Evolutionary conservation across 1,140 invertebrate genomes (phyloP).

Genomic region (Achroia grisella): DNA sequence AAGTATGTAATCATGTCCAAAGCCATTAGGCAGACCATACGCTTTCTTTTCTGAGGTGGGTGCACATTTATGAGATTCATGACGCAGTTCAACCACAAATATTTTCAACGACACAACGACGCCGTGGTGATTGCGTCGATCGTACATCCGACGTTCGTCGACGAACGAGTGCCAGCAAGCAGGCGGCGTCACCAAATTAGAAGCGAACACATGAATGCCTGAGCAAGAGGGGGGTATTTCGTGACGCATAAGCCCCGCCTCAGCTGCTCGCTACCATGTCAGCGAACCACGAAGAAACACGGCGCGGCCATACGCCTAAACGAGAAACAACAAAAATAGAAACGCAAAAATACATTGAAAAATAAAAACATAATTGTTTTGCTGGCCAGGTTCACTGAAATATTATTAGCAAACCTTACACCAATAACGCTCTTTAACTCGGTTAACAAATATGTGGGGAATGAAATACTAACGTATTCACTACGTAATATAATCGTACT

Average conservation of each 20-base stretch:
- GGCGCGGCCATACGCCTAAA: slow-evolving; percentile 28
- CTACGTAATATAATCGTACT: no score
- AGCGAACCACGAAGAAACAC: slow-evolving; percentile 40
- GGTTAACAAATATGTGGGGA: no score
- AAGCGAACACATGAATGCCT: slow-evolving; percentile 31
- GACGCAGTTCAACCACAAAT: neutral
- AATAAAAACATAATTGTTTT: slow-evolving; percentile 1
- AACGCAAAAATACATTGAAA: slow-evolving; percentile 11
- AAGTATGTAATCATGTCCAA: slow-evolving; percentile 1
- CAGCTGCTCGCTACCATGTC: slow-evolving; percentile 14
- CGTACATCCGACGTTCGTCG: slow-evolving; percentile 12
- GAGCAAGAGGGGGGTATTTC: slow-evolving; percentile 28
- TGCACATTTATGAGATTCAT: neutral
- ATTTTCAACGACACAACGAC: neutral
- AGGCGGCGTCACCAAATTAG: slow-evolving; percentile 63
- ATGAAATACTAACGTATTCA: no score
- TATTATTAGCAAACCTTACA: no score
- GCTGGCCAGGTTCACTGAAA: no score
- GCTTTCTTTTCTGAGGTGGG: neutral
- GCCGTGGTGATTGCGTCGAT: slow-evolving; percentile 1
- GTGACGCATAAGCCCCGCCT: slow-evolving; percentile 57
- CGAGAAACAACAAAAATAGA: slow-evolving; percentile 34
- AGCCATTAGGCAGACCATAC: slow-evolving; percentile 1
- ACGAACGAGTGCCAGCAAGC: slow-evolving; percentile 12
- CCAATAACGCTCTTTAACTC: no score